A percentile compares a stretch with the other conserved stretches of the same genome.
Evolutionary conservation across 2,888 invertebrate genomes (phyloP).

Genomic region (Sabellastarte sp.): DNA sequence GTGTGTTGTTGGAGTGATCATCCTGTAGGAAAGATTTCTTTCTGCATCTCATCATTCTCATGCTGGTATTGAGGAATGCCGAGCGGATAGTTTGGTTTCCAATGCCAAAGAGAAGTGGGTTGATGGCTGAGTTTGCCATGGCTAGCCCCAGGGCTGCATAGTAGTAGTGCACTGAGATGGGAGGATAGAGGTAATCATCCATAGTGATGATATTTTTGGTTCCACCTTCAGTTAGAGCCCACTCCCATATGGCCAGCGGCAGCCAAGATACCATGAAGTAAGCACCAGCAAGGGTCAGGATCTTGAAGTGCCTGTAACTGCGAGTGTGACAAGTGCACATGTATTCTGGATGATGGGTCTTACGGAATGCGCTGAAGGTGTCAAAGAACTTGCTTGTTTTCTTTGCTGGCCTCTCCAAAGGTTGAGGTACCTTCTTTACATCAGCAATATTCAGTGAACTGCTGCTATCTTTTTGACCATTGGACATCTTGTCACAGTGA

Average conservation of each 20-base stretch:
- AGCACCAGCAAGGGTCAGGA: background rate
- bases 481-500: background rate
- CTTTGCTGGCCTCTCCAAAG: background rate
- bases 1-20: no score
- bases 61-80: no score
- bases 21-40: no score
- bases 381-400: no score
- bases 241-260: constrained; percentile 1
- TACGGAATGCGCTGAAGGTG: no score
- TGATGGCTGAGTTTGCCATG: background rate
- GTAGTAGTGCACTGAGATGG: background rate
- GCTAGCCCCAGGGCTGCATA: background rate
- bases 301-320: background rate
- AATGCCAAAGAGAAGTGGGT: background rate
- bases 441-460: background rate
- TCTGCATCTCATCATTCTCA: no score
- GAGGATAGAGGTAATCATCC: background rate
- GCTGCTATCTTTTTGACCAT: background rate
- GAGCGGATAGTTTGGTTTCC: background rate
- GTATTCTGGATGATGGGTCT: no score
- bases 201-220: background rate
- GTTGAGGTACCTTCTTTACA: no score
- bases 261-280: constrained; percentile 1
- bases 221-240: background rate
- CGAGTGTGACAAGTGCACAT: no score